Conservation (phyloP, 2,888 invertebrate genomes). For the Drosophila kuntzei region DNA sequence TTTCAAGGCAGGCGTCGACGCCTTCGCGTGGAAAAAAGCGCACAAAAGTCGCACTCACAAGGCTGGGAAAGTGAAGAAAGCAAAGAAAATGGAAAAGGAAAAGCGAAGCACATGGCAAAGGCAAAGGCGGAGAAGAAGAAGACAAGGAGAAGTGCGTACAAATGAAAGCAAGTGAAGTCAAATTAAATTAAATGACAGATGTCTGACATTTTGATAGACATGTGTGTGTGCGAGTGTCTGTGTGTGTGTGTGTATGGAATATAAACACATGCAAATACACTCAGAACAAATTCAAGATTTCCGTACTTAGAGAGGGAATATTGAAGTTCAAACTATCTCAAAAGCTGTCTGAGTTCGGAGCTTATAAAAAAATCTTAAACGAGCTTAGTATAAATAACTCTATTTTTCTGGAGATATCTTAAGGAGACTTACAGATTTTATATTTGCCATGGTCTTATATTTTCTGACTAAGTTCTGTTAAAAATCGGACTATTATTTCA, state of each 20-base stretch:
- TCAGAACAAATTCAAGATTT: too few relatives aligned
- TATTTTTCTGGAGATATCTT: too few relatives aligned
- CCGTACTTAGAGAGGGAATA: too few relatives aligned
- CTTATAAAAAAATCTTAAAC: too few relatives aligned
- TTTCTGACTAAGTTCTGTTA: too few relatives aligned
- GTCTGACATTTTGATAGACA: slow-evolving; percentile 78
- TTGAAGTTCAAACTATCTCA: too few relatives aligned
- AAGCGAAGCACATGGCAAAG: slow-evolving; percentile 30
- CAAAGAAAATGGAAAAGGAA: slow-evolving; percentile 4
- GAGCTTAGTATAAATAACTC: too few relatives aligned
- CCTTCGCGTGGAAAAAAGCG: slow-evolving; percentile 51
- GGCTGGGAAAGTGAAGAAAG: slow-evolving; percentile 19
- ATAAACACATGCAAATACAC: slow-evolving; percentile 66
- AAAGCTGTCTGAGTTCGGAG: too few relatives aligned
- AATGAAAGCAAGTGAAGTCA: slow-evolving; percentile 80
- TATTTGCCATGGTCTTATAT: too few relatives aligned
- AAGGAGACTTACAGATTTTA: too few relatives aligned
- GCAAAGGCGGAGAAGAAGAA: slow-evolving; percentile 2
- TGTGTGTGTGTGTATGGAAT: slow-evolving; percentile 31
- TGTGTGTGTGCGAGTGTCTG: slow-evolving; percentile 38
- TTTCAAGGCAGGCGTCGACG: slow-evolving; percentile 67
- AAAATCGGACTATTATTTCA: too few relatives aligned
- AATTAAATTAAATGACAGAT: slow-evolving; percentile 82
- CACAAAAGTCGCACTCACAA: slow-evolving; percentile 8
- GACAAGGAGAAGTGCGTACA: slow-evolving; percentile 46